Conservation (phyloP, 37 sponge, comb jelly and placozoan species). For the Spongilla lacustris region DNA sequence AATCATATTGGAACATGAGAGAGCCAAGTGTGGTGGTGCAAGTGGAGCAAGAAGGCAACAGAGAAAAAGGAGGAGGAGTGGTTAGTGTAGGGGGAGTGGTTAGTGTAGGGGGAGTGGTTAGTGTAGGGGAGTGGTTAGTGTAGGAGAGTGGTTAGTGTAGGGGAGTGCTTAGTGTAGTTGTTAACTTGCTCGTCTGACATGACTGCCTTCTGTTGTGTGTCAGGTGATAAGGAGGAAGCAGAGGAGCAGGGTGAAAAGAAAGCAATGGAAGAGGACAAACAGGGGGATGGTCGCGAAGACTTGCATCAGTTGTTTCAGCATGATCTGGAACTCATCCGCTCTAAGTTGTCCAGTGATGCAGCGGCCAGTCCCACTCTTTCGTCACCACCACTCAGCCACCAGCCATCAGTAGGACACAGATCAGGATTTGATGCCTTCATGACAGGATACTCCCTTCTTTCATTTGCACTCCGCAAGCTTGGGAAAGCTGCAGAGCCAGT, state of each 20-base stretch:
- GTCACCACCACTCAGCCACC: neutral
- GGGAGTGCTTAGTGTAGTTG: neutral
- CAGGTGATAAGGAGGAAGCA: neutral
- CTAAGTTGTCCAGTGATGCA: neutral
- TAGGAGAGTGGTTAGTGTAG: neutral
- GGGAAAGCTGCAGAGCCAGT: neutral
- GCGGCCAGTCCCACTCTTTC: neutral
- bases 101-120: neutral
- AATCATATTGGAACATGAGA: constrained; percentile 18
- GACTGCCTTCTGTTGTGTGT: neutral
- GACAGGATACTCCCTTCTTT: constrained; percentile 73
- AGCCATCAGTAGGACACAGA: constrained; percentile 64
- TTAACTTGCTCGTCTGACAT: no score
- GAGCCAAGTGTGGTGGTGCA: neutral
- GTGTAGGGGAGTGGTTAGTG: neutral
- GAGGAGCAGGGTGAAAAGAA: neutral
- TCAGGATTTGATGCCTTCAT: constrained; percentile 93
- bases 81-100: neutral
- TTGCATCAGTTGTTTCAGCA: constrained; percentile 9
- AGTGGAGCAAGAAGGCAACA: neutral
- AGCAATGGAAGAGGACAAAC: neutral
- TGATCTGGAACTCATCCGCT: constrained; percentile 20
- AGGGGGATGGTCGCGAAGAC: neutral
- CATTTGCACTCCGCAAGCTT: constrained; percentile 3
- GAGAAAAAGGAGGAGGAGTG: constrained; percentile 17